A percentile compares a stretch with the other conserved stretches of the same genome.
These are phyloP conservation scores for Actinia tenebrosa DNA, from an alignment of 64 coral and sea anemone species.

Conservation along the genomic window DNA sequence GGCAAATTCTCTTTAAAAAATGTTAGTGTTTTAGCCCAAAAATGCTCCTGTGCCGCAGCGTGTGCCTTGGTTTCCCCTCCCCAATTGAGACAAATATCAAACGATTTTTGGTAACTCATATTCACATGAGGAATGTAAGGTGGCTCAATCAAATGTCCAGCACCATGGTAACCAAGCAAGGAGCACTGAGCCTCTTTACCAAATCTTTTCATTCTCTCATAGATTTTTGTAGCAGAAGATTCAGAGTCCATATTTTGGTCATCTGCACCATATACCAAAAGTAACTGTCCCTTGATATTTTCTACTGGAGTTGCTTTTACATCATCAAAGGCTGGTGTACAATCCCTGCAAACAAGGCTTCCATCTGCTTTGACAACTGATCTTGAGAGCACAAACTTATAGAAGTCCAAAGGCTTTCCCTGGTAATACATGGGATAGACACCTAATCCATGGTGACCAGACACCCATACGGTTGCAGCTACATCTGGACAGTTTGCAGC, in stretches of 20 bases:
- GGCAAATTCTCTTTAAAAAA: slow-evolving; percentile 1
- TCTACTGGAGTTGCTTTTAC: slow-evolving; percentile 31
- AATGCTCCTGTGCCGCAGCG: not conserved
- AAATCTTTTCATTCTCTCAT: slow-evolving; percentile 26
- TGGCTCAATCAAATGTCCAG: slow-evolving; percentile 45
- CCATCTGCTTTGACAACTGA: not conserved
- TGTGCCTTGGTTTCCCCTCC: not conserved
- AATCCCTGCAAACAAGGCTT: not conserved
- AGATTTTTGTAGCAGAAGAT: slow-evolving; percentile 14
- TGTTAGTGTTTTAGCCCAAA: not conserved
- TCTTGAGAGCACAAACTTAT: not conserved
- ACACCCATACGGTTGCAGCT: slow-evolving; percentile 17
- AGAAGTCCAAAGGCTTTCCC: slow-evolving; percentile 8
- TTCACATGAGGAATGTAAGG: not conserved
- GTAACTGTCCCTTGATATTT: slow-evolving; percentile 33
- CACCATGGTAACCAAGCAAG: slow-evolving; percentile 37
- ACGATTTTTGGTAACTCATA: not conserved
- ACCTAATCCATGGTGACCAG: slow-evolving; percentile 9
- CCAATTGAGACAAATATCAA: not conserved
- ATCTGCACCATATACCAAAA: slow-evolving; percentile 47
- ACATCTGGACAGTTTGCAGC: slow-evolving; percentile 31
- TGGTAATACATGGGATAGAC: slow-evolving; percentile 10
- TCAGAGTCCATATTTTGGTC: slow-evolving; percentile 29
- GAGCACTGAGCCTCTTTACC: slow-evolving; percentile 40
- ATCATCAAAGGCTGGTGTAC: not conserved